Evolutionary conservation across 2,888 invertebrate species (phyloP), one percentile per base, ranked within the genome.

Genomic region (Galerucella calmariensis): DNA sequence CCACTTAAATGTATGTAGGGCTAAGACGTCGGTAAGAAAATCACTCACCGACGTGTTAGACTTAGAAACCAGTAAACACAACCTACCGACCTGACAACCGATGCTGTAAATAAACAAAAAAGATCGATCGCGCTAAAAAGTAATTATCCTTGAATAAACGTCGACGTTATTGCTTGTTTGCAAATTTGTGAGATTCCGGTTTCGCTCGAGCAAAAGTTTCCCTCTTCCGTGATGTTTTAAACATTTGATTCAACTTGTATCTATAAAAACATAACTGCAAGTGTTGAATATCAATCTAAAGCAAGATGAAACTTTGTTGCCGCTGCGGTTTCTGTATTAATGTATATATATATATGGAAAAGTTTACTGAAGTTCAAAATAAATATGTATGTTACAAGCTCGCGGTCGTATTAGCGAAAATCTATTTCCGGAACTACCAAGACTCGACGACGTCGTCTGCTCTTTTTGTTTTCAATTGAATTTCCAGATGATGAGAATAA

Each of bases 321-420:
- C 4, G 58, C 44, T n/a, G 59, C 27, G 61, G 61, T 59, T 69
- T 69, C 46, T 24, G 58, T 69, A 61, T 69, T 69, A 69, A 69
- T 69, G 61, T 61, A 69, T 61, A 61, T 58, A 58, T 58, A 58
- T 68, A 58, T 61, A 61, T 48, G 59, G 61, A 61, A 48, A 69
- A 69, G 69, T 69, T 69, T 46, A n/a, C 9, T 24, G 16, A 69
- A 69, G 69, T 69, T 69, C 44, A 41, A 59, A 69, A 69, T 69
- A 69, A 69, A 69, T 69, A 69, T 69, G 69, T 69, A 69, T 69
- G 59, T 69, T 46, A 46, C 59, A 61, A 69, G 69, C 46, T 44
- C 20, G 69, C 20, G 58, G 69, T 58, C 16, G 58, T 61, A 69
- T 69, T 61, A 10, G 44, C 11, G 14, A 35, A 61, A 59, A 59